Conservation (phyloP, 1,140 invertebrate genomes). For the Megalopta genalis region DNA sequence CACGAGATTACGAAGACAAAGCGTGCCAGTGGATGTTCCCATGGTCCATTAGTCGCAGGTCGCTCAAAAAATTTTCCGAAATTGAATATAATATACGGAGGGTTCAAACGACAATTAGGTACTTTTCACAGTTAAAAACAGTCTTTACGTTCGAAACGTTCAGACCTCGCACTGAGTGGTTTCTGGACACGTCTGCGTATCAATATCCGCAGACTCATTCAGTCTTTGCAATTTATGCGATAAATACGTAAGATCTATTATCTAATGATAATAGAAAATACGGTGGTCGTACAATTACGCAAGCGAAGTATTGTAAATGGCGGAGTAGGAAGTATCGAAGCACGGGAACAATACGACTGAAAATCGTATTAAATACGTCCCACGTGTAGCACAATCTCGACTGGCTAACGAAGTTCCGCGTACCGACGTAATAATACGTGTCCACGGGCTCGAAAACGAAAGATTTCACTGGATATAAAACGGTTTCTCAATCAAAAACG, state of each 20-base stretch:
- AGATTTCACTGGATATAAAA: conserved; percentile 35
- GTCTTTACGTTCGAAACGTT: no score
- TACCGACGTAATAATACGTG: conserved; percentile 44
- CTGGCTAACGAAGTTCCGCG: conserved; percentile 48
- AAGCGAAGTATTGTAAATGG: conserved; percentile 32
- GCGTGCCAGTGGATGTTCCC: not conserved
- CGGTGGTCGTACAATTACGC: conserved; percentile 40
- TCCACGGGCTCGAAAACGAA: conserved; percentile 9
- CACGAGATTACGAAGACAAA: no score
- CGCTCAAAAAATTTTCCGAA: no score
- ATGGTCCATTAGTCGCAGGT: no score
- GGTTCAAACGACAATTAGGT: no score
- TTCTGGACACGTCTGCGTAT: no score
- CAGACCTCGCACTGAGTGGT: no score
- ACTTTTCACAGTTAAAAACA: no score
- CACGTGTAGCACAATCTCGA: conserved; percentile 42
- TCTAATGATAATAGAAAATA: conserved; percentile 7
- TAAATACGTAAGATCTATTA: no score
- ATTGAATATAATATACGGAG: no score
- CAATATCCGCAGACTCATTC: no score
- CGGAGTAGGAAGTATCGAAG: conserved; percentile 47
- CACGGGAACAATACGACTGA: conserved; percentile 23
- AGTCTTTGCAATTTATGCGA: no score
- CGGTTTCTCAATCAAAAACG: conserved; percentile 41
- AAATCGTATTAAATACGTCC: conserved; percentile 48